Base-by-base conservation (phyloP, 2,888 invertebrate genomes). In the Morpho achilles region DNA sequence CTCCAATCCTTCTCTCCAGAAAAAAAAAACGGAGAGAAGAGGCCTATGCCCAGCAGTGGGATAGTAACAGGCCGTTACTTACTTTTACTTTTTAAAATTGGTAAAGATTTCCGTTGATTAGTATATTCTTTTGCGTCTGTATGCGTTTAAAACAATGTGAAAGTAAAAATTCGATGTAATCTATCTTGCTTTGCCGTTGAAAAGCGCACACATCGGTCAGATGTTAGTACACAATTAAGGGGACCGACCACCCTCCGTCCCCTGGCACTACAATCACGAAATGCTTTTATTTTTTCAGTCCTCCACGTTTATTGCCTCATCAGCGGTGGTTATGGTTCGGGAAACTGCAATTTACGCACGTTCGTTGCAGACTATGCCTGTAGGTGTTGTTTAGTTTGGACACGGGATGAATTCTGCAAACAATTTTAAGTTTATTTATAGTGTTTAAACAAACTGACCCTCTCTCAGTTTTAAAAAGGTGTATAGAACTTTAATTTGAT, bases 231-330 rank as follows among this genome's bases (percentile, higher is more conserved):
- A 52, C 48, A 63, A 60, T 64, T 59, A 62, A 63, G 62, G 65
- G 65, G 54, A 32, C 32, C 53, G 43, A 43, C 41, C 49, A 56
- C 50, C 60, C 60, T 54, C 55, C 54, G 62, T 64, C 65, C 68
- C 69, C 67, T 62, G 71, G 76, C 63, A 69, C 76, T 71, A 81
- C 84, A 83, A 86, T 86, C 83, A 81, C 80, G 76, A 81, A 86
- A 87, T 80, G 85, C 87, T 87, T 86, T 87, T 87, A 87, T 87
- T 66, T 64, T 65, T 84, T 81, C 80, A 75, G 73, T 66, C 68
- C 71, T 73, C 68, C 74, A 69, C 74, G 69, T 82, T 87, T 86
- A 87, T 85, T 80, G 84, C 84, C 82, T 84, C 85, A 82, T 86
- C 83, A 83, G 76, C 67, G 75, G 68, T 70, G 71, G 78, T 79